Conservation (phyloP, 2,888 invertebrate genomes). For the Caenorhabditis afra region DNA sequence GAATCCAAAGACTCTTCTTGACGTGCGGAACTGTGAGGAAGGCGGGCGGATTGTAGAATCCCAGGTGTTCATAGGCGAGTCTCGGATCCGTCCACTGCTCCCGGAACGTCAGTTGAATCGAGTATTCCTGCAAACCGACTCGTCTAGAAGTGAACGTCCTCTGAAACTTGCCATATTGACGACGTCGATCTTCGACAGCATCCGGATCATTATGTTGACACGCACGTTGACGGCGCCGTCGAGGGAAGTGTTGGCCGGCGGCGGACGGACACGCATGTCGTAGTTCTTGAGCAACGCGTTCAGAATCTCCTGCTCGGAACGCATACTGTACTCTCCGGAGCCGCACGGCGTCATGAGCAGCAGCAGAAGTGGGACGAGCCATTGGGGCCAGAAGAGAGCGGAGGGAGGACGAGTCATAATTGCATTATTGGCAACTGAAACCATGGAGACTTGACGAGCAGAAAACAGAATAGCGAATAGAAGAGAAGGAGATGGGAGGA, state of each 20-base stretch:
- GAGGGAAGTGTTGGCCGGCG: slow-evolving; percentile 68
- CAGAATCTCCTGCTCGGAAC: slow-evolving; percentile 71
- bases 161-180: slow-evolving; percentile 94
- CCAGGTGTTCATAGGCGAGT: slow-evolving; percentile 80
- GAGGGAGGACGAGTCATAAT: slow-evolving; percentile 32
- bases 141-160: no score
- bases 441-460: slow-evolving; percentile 14
- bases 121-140: slow-evolving; percentile 86
- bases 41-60: slow-evolving; percentile 69
- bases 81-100: slow-evolving; percentile 97
- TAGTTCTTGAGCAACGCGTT: slow-evolving; percentile 74
- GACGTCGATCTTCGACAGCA: slow-evolving; percentile 98
- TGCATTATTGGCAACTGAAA: slow-evolving; percentile 36
- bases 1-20: slow-evolving; percentile 94
- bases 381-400: slow-evolving; percentile 20
- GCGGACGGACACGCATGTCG: slow-evolving; percentile 77
- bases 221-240: slow-evolving; percentile 94
- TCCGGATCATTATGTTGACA: slow-evolving; percentile 98
- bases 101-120: slow-evolving; percentile 95
- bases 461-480: slow-evolving; percentile 2
- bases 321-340: slow-evolving; percentile 49
- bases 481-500: not conserved
- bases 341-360: slow-evolving; percentile 17
- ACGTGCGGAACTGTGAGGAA: slow-evolving; percentile 80
- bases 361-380: slow-evolving; percentile 17